Evolutionary conservation across 2,888 invertebrate species (phyloP), one percentile per base, ranked within the genome.

Genomic region (Drosophila quinaria): DNA sequence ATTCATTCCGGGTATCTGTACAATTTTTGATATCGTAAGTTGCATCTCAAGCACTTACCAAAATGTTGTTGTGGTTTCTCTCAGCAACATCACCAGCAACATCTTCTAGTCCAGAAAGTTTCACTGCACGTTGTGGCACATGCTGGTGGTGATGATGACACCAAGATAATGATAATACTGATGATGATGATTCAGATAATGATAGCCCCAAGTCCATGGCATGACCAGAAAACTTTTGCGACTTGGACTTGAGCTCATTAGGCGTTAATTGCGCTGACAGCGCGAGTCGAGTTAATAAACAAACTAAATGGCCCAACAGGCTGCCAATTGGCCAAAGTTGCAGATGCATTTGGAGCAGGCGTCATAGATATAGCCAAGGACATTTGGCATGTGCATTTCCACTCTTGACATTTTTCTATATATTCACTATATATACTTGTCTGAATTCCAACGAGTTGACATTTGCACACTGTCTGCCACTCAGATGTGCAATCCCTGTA

Each of bases 401-500:
- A 51, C 71, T 46, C 68, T 61, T 71, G 67, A 68, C 60, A 65
- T 63, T 70, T 58, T 44, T 22, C 33, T 61, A 60, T 76, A 46
- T 49, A 61, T 69, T 6, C 58, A 31, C 55, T 64, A 56, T 64
- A 71, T 80, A 65, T 66, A 70, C 67, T 72, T 70, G 79, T 78
- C 50, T 71, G 63, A 74, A 78, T 74, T 74, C 64, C 79, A 74
- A 71, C 65, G 65, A 81, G 89, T 87, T 90, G 90, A 90, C 90
- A 90, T 89, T 86, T 82, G 82, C 76, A 84, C 86, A 81, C 81
- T 87, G 85, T 88, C 87, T 88, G 89, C 78, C 89, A 84, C 78
- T 88, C 81, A 87, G 78, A 76, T 75, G 80, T 80, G 78, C 77
- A 79, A 66, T 67, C 69, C 74, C 62, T 71, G 71, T n/a, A n/a